Evolutionary conservation across 2,113 vertebrate species (phyloP).

Genomic region (Pygoscelis antarcticus): DNA sequence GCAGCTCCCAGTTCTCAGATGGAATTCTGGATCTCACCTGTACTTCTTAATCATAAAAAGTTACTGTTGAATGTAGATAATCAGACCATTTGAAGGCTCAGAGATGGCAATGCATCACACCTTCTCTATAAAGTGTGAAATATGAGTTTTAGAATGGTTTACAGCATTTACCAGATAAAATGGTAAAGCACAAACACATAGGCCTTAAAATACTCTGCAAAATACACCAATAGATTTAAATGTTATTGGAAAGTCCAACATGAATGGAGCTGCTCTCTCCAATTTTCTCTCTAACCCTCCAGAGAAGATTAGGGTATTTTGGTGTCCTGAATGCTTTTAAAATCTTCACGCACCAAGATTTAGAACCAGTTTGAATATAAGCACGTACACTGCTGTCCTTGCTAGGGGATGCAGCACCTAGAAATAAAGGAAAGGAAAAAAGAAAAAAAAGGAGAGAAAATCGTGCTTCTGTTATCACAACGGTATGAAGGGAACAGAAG

Average conservation of each 20-base stretch:
- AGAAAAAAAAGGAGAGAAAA: background rate
- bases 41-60: background rate
- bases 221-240: background rate
- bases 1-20: background rate
- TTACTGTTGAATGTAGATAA: background rate
- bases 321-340: background rate
- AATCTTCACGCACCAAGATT: background rate
- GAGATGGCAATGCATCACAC: background rate
- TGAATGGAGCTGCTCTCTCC: background rate
- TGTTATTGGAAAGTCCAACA: background rate
- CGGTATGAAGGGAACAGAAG: background rate
- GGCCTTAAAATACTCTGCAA: background rate
- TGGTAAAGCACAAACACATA: background rate
- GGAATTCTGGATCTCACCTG: background rate
- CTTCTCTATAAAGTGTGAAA: background rate
- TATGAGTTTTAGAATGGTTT: background rate
- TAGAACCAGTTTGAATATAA: background rate
- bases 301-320: background rate
- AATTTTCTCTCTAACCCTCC: background rate
- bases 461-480: background rate
- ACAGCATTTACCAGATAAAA: background rate
- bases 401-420: background rate
- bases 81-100: background rate
- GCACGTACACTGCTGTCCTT: background rate
- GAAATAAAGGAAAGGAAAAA: background rate